phyloP scores from a whole-genome alignment of 2,797 vertebrate species.

The Helostoma temminkii region DNA sequence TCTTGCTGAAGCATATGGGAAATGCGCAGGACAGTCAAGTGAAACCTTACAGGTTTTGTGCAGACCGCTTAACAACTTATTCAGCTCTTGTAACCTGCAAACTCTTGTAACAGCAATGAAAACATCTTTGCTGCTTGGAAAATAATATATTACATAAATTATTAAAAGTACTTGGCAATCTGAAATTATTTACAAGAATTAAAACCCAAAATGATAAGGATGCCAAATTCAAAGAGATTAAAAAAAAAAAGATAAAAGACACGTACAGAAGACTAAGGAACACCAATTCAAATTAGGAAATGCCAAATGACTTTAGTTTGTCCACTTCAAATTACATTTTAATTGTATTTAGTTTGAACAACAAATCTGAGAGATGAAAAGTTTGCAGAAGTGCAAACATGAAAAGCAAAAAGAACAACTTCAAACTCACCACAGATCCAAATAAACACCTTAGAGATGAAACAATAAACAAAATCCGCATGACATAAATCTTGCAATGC shows the following conservation, averaged over 20 bases:
- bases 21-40: slow-evolving; percentile 45
- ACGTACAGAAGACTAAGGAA: background rate
- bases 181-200: background rate
- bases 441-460: slow-evolving; percentile 29
- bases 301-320: background rate
- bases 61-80: slow-evolving; percentile 41
- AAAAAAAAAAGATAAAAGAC: background rate
- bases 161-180: background rate
- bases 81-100: slow-evolving; percentile 40
- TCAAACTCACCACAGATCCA: slow-evolving; percentile 15
- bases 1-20: slow-evolving; percentile 40
- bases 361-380: slow-evolving; percentile 16
- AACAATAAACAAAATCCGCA: slow-evolving; percentile 18
- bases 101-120: slow-evolving; percentile 9
- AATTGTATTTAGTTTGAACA: background rate
- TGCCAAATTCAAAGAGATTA: background rate
- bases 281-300: background rate
- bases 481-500: slow-evolving; percentile 10
- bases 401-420: slow-evolving; percentile 4
- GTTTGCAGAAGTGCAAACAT: too few species aligned
- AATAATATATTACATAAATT: background rate
- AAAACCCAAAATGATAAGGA: background rate
- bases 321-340: slow-evolving; percentile 1
- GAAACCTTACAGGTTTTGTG: slow-evolving; percentile 52
- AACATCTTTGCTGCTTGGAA: slow-evolving; percentile 3